Percentiles rank a stretch among this genome's conserved stretches.
These are phyloP conservation scores for Scelioninae gen. 2 DNA, from an alignment of 2,888 invertebrate genomes.

Conservation along the genomic window DNA sequence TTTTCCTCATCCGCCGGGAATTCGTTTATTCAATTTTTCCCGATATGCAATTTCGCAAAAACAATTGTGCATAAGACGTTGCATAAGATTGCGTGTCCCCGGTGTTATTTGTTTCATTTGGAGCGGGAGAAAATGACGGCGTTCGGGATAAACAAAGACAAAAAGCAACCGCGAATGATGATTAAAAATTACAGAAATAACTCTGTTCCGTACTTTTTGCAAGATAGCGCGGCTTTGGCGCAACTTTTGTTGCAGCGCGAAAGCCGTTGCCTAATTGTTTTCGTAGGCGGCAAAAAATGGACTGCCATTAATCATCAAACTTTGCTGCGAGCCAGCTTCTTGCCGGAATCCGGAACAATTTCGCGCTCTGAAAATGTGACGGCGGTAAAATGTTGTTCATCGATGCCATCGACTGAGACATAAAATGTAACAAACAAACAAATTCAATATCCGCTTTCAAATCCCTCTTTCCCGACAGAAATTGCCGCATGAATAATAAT, in stretches of 20 bases:
- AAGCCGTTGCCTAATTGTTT: slow-evolving; percentile 34
- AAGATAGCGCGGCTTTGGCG: slow-evolving; percentile 20
- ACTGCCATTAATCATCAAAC: slow-evolving; percentile 30
- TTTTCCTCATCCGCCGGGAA: not conserved
- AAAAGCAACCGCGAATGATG: slow-evolving; percentile 35
- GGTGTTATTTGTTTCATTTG: not conserved
- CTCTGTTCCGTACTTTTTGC: slow-evolving; percentile 36
- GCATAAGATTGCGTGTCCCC: slow-evolving; percentile 14
- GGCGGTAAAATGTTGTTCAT: no score
- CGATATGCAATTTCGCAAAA: slow-evolving; percentile 15
- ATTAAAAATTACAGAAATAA: slow-evolving; percentile 32
- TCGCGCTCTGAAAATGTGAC: no score
- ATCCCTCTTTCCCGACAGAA: no score
- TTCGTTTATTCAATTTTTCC: slow-evolving; percentile 16
- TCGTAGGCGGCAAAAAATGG: slow-evolving; percentile 11
- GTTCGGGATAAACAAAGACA: slow-evolving; percentile 1
- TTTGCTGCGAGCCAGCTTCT: slow-evolving; percentile 3
- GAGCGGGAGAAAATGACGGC: not conserved
- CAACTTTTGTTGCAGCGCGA: slow-evolving; percentile 29
- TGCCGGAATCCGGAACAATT: no score
- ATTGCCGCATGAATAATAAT: no score
- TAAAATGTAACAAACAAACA: no score
- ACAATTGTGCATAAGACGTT: slow-evolving; percentile 23
- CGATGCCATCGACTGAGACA: no score
- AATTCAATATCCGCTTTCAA: no score